Evolutionary conservation across 2,113 vertebrate species (phyloP).

Genomic region (Bombycilla garrulus): DNA sequence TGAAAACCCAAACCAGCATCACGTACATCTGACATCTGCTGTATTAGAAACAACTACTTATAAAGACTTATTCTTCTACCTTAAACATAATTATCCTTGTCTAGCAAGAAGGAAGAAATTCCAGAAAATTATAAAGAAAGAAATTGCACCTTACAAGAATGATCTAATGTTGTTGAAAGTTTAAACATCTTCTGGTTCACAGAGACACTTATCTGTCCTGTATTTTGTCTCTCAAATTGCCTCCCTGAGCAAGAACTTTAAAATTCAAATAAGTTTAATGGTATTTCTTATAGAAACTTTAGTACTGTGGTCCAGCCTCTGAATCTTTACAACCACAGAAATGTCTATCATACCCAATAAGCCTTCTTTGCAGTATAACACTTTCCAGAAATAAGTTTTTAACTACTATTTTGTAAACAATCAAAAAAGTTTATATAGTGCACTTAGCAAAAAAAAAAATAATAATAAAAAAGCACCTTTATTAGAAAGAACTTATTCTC

Average conservation of each 20-base stretch:
- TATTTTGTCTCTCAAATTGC: not conserved
- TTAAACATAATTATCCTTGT: not conserved
- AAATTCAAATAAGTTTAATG: not conserved
- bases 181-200: not conserved
- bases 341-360: not conserved
- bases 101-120: not conserved
- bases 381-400: not conserved
- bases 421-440: not conserved
- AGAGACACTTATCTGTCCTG: not conserved
- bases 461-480: not conserved
- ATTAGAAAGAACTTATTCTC: not conserved
- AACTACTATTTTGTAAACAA: not conserved
- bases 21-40: not conserved
- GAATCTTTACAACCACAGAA: not conserved
- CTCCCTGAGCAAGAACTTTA: not conserved
- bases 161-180: not conserved
- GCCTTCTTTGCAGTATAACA: not conserved
- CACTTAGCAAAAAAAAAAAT: not conserved
- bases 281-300: not conserved
- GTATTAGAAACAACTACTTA: not conserved
- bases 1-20: not conserved
- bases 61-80: not conserved
- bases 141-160: not conserved
- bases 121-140: not conserved
- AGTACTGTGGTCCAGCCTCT: not conserved